phyloP scores from a whole-genome alignment of 92 coral and sea anemone species.

The Nematostella vectensis region DNA sequence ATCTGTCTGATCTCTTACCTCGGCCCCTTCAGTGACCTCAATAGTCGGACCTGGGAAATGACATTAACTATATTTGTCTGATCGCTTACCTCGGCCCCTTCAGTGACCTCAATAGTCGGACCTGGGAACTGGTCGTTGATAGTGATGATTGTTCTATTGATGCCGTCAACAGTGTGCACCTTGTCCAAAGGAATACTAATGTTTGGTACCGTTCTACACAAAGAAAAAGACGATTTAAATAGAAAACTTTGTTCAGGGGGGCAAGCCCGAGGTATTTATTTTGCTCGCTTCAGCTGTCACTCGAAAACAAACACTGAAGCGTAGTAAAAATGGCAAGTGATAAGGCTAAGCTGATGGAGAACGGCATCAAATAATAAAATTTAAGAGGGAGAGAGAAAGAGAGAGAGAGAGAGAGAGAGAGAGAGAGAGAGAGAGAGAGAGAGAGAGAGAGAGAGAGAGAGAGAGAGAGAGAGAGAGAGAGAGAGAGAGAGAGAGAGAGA shows the following conservation, averaged over 20 bases:
- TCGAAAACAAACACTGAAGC: too few relatives aligned
- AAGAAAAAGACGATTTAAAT: too few relatives aligned
- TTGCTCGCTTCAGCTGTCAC: too few relatives aligned
- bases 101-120: constrained; percentile 57
- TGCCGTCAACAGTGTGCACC: constrained; percentile 25
- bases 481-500: too few relatives aligned
- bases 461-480: too few relatives aligned
- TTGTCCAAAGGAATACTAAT: constrained; percentile 26
- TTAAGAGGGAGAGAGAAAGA: not conserved
- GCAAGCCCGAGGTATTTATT: too few relatives aligned
- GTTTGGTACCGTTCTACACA: constrained; percentile 15
- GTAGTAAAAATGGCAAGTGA: not conserved
- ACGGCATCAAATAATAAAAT: not conserved
- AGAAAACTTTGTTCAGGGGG: too few relatives aligned
- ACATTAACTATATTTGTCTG: too few relatives aligned
- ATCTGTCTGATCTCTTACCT: too few relatives aligned
- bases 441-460: too few relatives aligned
- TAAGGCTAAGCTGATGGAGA: not conserved
- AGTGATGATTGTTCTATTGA: constrained; percentile 33
- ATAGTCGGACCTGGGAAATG: constrained; percentile 73
- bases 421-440: too few relatives aligned
- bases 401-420: too few relatives aligned
- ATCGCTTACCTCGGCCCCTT: constrained; percentile 31
- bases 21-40: constrained; percentile 45
- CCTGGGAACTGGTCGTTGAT: constrained; percentile 75